Evolutionary conservation across 2,797 vertebrate species (phyloP).

Genomic region (Onychomys torridus): DNA sequence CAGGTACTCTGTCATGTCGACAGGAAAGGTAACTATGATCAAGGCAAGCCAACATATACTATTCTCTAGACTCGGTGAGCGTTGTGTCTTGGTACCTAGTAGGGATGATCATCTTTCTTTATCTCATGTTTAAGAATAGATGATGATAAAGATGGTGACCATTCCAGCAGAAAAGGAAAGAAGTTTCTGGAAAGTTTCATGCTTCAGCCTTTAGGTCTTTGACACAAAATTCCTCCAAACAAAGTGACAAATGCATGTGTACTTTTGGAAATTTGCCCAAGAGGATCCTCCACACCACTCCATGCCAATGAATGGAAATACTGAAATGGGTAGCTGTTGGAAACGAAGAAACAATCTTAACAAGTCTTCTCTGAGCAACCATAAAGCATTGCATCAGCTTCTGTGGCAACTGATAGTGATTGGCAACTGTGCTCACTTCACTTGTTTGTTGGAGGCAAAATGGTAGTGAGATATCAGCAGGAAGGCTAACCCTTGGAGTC

Average conservation of each 20-base stretch:
- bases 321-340: conserved; percentile 16
- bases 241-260: conserved; percentile 2
- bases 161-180: not conserved
- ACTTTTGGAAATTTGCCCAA: not conserved
- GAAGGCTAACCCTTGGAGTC: not conserved
- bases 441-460: conserved; percentile 76
- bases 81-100: not conserved
- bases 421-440: conserved; percentile 49
- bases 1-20: not conserved
- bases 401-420: not conserved
- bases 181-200: not conserved
- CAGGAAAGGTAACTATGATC: not conserved
- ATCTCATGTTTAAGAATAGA: not conserved
- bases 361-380: conserved; percentile 31
- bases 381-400: not conserved
- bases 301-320: not conserved
- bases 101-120: not conserved
- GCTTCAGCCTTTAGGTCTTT: conserved; percentile 40
- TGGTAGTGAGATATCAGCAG: conserved; percentile 23
- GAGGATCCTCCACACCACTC: not conserved
- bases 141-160: not conserved
- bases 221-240: not conserved
- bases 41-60: not conserved
- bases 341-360: conserved; percentile 37
- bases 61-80: not conserved